phyloP scores from a whole-genome alignment of 2,797 vertebrate genomes.

The Platyrinchus mystaceus region DNA sequence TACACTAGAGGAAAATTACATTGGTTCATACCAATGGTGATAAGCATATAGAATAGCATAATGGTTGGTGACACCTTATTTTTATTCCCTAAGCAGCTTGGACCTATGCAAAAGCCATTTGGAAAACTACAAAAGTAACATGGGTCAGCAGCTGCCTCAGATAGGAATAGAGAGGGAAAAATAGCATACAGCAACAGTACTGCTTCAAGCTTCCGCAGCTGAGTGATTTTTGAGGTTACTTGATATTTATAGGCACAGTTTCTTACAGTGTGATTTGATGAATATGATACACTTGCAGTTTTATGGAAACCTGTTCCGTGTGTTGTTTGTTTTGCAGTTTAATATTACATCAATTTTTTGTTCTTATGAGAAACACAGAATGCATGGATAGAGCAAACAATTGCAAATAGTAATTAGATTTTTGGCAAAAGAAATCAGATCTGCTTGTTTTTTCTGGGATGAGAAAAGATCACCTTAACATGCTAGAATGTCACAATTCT shows the following conservation, averaged over 20 bases:
- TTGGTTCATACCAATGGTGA: background rate
- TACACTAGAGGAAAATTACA: background rate
- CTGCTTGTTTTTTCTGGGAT: background rate
- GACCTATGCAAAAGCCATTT: background rate
- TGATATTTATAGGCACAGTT: background rate
- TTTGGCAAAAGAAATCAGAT: background rate
- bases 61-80: background rate
- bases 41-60: background rate
- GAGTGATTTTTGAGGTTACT: slow-evolving; percentile 14
- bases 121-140: slow-evolving; percentile 1
- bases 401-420: background rate
- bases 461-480: background rate
- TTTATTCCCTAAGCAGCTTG: background rate
- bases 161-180: background rate
- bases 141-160: background rate
- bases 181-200: background rate
- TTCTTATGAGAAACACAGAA: background rate
- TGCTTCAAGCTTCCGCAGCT: background rate
- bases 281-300: background rate
- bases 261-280: background rate
- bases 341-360: background rate
- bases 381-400: background rate
- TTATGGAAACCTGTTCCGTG: background rate
- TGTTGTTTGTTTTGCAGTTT: background rate
- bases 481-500: background rate